phyloP scores from a whole-genome alignment of 2,113 vertebrate genomes.

The Paramisgurnus dabryanus region DNA sequence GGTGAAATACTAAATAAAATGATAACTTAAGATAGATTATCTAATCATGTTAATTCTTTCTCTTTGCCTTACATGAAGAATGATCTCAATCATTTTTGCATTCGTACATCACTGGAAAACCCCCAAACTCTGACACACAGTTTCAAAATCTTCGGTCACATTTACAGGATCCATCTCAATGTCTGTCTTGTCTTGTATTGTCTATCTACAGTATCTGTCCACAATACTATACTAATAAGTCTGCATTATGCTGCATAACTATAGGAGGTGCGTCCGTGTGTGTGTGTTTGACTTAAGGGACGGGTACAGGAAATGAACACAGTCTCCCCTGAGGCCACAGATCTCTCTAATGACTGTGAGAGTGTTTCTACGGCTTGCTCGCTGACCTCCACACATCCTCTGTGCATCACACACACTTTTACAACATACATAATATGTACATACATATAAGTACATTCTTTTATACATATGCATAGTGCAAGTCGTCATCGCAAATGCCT shows the following conservation, averaged over 20 bases:
- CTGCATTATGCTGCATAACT: no score
- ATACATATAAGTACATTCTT: not conserved
- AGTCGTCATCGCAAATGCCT: not conserved
- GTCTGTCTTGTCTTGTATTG: not conserved
- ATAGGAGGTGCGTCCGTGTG: not conserved
- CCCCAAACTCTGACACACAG: slow-evolving; percentile 42
- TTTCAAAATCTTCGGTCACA: slow-evolving; percentile 36
- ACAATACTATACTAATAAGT: no score
- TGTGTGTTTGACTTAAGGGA: slow-evolving; percentile 18
- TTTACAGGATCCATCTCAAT: not conserved
- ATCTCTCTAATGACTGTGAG: slow-evolving; percentile 50
- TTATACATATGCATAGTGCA: not conserved
- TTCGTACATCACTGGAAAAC: slow-evolving; percentile 41
- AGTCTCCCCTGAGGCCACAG: slow-evolving; percentile 44
- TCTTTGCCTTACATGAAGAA: not conserved
- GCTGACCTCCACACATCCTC: slow-evolving; percentile 49
- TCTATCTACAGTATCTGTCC: no score
- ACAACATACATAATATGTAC: slow-evolving; percentile 3
- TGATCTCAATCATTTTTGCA: slow-evolving; percentile 12
- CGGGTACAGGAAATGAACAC: slow-evolving; percentile 51
- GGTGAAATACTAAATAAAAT: no score
- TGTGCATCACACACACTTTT: slow-evolving; percentile 30
- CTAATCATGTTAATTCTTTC: not conserved
- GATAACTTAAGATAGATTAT: no score
- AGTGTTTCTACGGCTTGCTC: slow-evolving; percentile 33